Conservation (phyloP, 2,113 vertebrate genomes). For the Nothobranchius furzeri region DNA sequence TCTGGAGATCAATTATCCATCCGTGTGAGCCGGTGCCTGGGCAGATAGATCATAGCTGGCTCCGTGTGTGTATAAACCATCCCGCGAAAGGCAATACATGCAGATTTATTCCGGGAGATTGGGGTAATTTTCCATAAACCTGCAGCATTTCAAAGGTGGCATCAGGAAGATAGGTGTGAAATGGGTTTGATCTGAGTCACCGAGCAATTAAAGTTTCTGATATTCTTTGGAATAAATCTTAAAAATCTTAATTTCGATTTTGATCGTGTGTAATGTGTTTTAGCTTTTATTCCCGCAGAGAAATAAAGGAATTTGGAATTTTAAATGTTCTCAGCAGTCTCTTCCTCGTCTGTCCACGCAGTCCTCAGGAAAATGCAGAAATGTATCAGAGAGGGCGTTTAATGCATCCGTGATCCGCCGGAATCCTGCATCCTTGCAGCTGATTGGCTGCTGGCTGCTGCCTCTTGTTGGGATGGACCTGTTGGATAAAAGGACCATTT, state of each 20-base stretch:
- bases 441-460: constrained; percentile 93
- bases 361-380: constrained; percentile 57
- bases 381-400: constrained; percentile 59
- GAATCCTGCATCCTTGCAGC: constrained; percentile 83
- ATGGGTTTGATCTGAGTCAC: constrained; percentile 1
- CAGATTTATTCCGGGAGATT: constrained; percentile 37
- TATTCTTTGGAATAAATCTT: neutral
- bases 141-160: constrained; percentile 38
- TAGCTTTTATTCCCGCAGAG: neutral
- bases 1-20: constrained; percentile 74
- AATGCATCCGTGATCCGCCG: constrained; percentile 81
- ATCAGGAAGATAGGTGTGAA: neutral
- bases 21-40: constrained; percentile 39
- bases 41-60: constrained; percentile 43
- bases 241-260: neutral
- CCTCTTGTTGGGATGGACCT: constrained; percentile 92
- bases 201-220: neutral
- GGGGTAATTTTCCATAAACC: constrained; percentile 35
- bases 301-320: neutral
- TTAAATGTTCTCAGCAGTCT: constrained; percentile 14
- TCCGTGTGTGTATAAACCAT: constrained; percentile 9
- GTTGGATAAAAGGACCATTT: constrained; percentile 97
- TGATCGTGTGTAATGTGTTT: neutral
- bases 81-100: constrained; percentile 15
- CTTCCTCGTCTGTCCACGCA: constrained; percentile 24